Evolutionary conservation across 53 echinoderm and acorn worm genomes (phyloP), one percentile per base, ranked within the genome.

Genomic region (Holothuria leucospilota): DNA sequence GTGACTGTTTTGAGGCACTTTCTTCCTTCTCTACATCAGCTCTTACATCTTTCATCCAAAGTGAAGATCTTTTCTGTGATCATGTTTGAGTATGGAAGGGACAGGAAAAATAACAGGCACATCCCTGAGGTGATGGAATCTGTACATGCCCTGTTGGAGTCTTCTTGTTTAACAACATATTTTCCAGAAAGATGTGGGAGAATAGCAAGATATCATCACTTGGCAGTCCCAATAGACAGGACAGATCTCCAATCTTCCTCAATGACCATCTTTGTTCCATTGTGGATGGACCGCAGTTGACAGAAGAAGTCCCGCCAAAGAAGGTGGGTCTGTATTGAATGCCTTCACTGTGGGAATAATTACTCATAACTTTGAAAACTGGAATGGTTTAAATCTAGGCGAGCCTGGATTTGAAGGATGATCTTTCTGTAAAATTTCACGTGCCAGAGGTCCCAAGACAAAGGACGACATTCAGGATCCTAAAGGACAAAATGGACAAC

Each of bases 1-100:
- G 80, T 80, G 62, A 80, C 61, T 34, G 80, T 60, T 29, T 80
- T 80, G 24, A 80, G 58, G 34, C 59, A 80, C 60, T 56, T 80
- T 34, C 80, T 80, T 26, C 59, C 56, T n/a, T 80, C 59, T 15
- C 80, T 6, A 59, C 56, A 61, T 80, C 59, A 21, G 80, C 58
- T 34, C 80, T 80, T 10, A 80, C 80, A 21, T 80, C 80, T 38
- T 60, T 80, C 80, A 80, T 80, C n/a, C n/a, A 80, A 38, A n/a
- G 80, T 60, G 26, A 80, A 51, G 21, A 60, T 80, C 61, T 80
- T 80, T 58, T 59, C 61, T 1, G 60, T 59, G 61, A 51, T 38
- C 5, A n/a, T 13, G 13, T 61, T 61, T 21, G 80, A 59, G 38
- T 80, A 80, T n/a, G 80, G 80, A 4, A 80, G 52, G 20, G 80